Evolutionary conservation across 2,888 invertebrate species (phyloP), one percentile per base, ranked within the genome.

Genomic region (Magallana nippona): DNA sequence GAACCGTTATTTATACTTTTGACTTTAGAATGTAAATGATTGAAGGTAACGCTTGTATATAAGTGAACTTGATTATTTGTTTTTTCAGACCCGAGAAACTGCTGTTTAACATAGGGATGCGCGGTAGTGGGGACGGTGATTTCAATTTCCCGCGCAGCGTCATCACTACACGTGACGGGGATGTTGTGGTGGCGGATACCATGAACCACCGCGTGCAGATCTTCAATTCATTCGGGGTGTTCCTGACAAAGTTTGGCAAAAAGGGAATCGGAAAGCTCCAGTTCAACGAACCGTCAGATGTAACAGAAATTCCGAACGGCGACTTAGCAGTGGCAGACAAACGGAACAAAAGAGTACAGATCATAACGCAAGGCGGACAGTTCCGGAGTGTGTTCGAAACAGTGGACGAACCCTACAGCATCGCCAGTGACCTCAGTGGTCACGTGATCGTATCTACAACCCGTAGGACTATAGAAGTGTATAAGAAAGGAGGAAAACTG

Each of bases 291-390:
- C 93, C 93, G 10, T 89, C 89, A 3, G 92, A 90, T 17, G 91
- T 93, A 0, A 87, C 90, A 8, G 91, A 91, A 82, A 82, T 93
- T 58, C 90, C 91, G 10, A 92, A 93, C 86, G 92, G 90, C 1
- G 91, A 92, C 77, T 82, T 93, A n/a, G 92, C 91, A 8, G 92
- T 93, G 13, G 92, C 93, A 8, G 93, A 93, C 83, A 91, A 90
- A 63, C 91, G 90, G 80, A 93, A 93, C 84, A 89, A 88, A 81
- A 82, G 93, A 58, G 87, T 93, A 5, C 91, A 92, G 87, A 90
- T 92, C 2, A 90, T 93, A 80, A 84, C 88, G 8, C 85, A 86
- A 27, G 86, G 89, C 2, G 90, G 89, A 58, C 83, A 89, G 62
- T 93, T 88, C 83, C 92, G 91, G 82, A 90, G 87, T 79, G 79